phyloP scores from a whole-genome alignment of 2,888 invertebrate species.

The Argyresthia albistria region DNA sequence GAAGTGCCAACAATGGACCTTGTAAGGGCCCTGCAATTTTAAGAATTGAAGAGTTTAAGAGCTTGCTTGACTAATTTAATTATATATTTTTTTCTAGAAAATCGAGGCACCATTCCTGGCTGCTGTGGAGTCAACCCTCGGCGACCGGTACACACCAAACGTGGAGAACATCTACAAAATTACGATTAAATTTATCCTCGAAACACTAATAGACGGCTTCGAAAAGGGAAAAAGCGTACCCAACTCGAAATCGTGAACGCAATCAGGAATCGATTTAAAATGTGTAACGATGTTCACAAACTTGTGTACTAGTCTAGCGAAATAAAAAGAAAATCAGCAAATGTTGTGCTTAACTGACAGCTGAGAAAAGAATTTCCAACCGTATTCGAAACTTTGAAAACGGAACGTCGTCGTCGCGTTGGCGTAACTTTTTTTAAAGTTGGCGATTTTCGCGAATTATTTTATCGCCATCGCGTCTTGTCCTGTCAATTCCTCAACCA shows the following conservation, averaged over 20 bases:
- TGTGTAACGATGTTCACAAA: conserved; percentile 9
- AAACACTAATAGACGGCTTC: conserved; percentile 86
- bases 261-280: conserved; percentile 7
- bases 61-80: no score
- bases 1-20: no score
- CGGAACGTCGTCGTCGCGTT: not conserved
- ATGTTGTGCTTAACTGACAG: no score
- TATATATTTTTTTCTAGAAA: conserved; percentile 75
- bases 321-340: conserved; percentile 9
- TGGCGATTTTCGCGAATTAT: not conserved
- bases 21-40: no score
- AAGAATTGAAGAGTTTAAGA: no score
- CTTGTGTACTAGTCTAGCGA: not conserved
- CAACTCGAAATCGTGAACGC: conserved; percentile 35
- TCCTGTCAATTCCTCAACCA: conserved; percentile 2
- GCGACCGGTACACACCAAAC: conserved; percentile 91
- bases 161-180: conserved; percentile 92
- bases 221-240: conserved; percentile 60
- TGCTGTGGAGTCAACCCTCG: conserved; percentile 88
- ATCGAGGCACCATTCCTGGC: conserved; percentile 92
- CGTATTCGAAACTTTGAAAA: conserved; percentile 4
- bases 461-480: not conserved
- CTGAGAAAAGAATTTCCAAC: not conserved
- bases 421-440: not conserved
- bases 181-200: conserved; percentile 91